phyloP scores from a whole-genome alignment of 2,888 invertebrate genomes.

The Caenorhabditis zanzibari region DNA sequence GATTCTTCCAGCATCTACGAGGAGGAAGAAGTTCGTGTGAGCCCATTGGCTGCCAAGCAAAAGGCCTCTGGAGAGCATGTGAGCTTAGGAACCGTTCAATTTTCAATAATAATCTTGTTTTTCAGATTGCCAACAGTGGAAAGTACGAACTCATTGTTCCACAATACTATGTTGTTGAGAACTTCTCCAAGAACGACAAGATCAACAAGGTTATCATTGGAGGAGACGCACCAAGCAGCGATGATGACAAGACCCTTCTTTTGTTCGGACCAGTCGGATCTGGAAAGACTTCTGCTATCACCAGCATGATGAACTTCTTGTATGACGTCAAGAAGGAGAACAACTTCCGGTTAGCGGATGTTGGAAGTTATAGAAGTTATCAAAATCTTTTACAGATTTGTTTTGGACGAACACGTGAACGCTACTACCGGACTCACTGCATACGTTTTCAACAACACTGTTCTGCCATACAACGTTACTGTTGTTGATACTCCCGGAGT shows the following conservation, averaged over 20 bases:
- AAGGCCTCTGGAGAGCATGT: constrained; percentile 70
- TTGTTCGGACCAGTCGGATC: constrained; percentile 78
- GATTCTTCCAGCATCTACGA: constrained; percentile 67
- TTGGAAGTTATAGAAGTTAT: too few species aligned
- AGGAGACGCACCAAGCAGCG: constrained; percentile 73
- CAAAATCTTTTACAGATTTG: constrained; percentile 63
- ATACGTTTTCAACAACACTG: constrained; percentile 80
- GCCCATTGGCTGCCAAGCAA: constrained; percentile 66
- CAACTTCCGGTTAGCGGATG: constrained; percentile 68
- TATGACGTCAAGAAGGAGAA: constrained; percentile 80
- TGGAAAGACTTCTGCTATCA: constrained; percentile 77
- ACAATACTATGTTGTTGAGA: constrained; percentile 66
- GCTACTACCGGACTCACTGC: constrained; percentile 74
- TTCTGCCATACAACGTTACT: constrained; percentile 77
- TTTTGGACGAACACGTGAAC: constrained; percentile 64
- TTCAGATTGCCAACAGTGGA: constrained; percentile 67
- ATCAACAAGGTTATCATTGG: constrained; percentile 78
- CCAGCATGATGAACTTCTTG: constrained; percentile 77
- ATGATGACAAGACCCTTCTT: constrained; percentile 79
- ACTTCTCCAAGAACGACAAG: constrained; percentile 67
- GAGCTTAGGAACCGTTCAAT: not conserved
- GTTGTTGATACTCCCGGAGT: constrained; percentile 81
- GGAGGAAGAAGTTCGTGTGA: constrained; percentile 71
- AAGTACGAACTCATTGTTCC: constrained; percentile 70
- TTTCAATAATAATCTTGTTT: not conserved